Evolutionary conservation across 2,113 vertebrate species (phyloP).

Genomic region (Eupsittula cactorum): DNA sequence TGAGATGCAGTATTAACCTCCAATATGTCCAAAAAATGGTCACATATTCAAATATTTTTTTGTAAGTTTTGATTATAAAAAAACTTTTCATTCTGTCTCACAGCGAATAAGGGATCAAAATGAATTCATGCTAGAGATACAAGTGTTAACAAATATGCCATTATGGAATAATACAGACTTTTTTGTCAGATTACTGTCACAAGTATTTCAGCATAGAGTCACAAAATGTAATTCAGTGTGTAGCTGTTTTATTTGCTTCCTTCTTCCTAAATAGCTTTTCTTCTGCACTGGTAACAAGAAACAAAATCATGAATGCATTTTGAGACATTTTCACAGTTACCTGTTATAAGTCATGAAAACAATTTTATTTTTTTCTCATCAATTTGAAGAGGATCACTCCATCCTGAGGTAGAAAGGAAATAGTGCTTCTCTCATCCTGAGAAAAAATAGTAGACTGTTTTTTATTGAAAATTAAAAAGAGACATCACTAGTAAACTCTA

Average conservation of each 20-base stretch:
- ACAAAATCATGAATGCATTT: neutral
- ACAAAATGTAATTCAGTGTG: neutral
- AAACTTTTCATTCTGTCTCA: neutral
- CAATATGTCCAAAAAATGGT: neutral
- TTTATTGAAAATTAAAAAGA: neutral
- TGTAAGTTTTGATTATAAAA: neutral
- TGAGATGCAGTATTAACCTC: neutral
- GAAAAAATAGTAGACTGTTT: neutral
- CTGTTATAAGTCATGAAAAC: neutral
- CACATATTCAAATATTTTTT: neutral
- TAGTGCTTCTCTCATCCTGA: neutral
- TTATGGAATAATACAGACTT: neutral
- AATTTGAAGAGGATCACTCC: neutral
- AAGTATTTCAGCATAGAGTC: neutral
- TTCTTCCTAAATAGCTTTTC: neutral
- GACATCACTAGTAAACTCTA: neutral
- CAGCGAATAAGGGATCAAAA: neutral
- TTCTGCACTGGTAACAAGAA: neutral
- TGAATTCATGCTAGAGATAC: neutral
- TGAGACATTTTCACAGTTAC: neutral
- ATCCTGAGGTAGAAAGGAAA: neutral
- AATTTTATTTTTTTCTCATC: neutral
- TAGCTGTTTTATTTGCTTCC: neutral
- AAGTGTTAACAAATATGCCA: neutral
- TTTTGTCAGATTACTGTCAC: neutral